Base-by-base conservation (phyloP, 2,113 vertebrate genomes). In the Macrotis lagotis region DNA sequence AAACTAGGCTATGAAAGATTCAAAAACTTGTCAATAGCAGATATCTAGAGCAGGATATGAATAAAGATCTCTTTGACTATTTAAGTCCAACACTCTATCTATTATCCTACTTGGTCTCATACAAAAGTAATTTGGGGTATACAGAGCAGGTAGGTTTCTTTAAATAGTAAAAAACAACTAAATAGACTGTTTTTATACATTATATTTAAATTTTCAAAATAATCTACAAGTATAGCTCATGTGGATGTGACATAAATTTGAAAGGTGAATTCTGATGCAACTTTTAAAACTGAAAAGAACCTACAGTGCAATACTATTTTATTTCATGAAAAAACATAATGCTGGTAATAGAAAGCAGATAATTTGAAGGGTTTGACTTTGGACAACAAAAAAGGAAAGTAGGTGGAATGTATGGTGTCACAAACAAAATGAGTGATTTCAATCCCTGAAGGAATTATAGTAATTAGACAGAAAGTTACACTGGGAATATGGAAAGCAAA, bases 361-460 rank as follows among this genome's bases (percentile, higher is more conserved):
- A 53, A n/a, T 1, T 49, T 24, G 44, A 48, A 53, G 49, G 88
- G 8, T 51, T 92, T 11, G 28, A 48, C 25, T 93, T 92, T 89
- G 37, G 25, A 16, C 91, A 8, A 95, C 90, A 0, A 94, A 3
- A 97, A 94, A 14, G 92, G 25, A 50, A 8, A 94, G 2, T 0
- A 7, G 25, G 25, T 93, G 10, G 44, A 4, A 74, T 89, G 94
- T 59, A 51, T 28, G 92, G 19, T 53, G 6, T 91, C n/a, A 2
- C 8, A 93, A 93, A 1, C 2, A 66, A 12, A 25, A 92, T 91
- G n/a, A 50, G 49, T 25, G n/a, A 31, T 0, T 92, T 96, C n/a
- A 92, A 91, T n/a, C 26, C 3, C 4, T 94, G 93, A 95, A 89
- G 37, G 7, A 25, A 95, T 91, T 83, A 51, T 37, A 94, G 93